Evolutionary conservation across 2,113 vertebrate genomes (phyloP), one percentile per base, ranked within the genome.

Genomic region (Platysternon megacephalum): DNA sequence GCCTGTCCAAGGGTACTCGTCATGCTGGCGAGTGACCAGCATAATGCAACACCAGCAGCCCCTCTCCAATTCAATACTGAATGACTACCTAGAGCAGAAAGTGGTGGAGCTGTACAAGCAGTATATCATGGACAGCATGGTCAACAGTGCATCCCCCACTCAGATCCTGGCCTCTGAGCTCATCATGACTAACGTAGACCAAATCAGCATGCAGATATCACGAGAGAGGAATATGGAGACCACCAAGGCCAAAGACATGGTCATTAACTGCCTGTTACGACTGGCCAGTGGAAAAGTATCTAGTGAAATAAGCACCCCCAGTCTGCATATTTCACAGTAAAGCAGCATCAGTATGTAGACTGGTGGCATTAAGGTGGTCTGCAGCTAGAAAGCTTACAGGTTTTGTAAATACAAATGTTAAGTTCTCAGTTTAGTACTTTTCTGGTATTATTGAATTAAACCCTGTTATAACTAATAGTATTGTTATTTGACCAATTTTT

Each of bases 41-140:
- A 86, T 98, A 6, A 95, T 99, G 49, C 98, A 99, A 3, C 97
- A 98, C 35, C 98, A 98, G 89, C 99, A 98, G 68, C 99, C 99
- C 12, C 98, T 99, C 93, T 99, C 99, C 1, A 99, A 99, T 96
- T 99, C 99, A 0, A 97, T 99, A 76, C 98, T 99, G 4, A 99
- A 99, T 1, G 98, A 98, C 58, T 99, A 99, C 95, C 98, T 99
- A 1, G 99, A 99, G 91, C 98, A 99, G 98, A 99, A 99, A 65
- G 97, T 99, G 74, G 24, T 99, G 94, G 99, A 99, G 80, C 97
- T 99, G 4, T 99, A 99, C 90, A 99, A 99, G 91, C 99, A 99
- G 89, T 99, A 99, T 95, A 98, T 99, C 95, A 99, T 99, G 98
- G 99, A 99, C 88, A 98, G 98, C 87, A 98, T 98, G 88, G 97